Conservation (phyloP, 2,888 invertebrate species). For the Scelioninae gen. 2 region DNA sequence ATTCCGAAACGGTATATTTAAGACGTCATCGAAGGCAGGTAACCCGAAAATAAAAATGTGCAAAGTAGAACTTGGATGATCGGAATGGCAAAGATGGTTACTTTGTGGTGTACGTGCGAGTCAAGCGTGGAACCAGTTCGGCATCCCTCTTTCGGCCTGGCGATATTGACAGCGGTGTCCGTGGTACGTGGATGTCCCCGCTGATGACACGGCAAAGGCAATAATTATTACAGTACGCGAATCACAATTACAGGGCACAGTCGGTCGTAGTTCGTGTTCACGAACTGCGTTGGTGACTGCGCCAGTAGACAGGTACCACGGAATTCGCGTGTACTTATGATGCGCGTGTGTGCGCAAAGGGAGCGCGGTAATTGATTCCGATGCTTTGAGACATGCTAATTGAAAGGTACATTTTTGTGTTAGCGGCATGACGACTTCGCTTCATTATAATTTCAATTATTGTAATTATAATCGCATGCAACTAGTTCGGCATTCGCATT, state of each 20-base stretch:
- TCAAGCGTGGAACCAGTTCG: constrained; percentile 60
- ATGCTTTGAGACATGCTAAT: constrained; percentile 57
- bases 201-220: constrained; percentile 74
- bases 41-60: not conserved
- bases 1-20: too few relatives aligned
- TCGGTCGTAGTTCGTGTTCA: constrained; percentile 61
- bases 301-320: constrained; percentile 53
- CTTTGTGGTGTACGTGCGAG: constrained; percentile 52
- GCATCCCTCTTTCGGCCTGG: constrained; percentile 58
- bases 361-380: constrained; percentile 54
- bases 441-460: constrained; percentile 26
- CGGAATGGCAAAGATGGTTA: constrained; percentile 49
- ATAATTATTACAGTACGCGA: constrained; percentile 75
- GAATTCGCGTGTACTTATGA: constrained; percentile 60
- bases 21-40: too few relatives aligned
- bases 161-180: constrained; percentile 51
- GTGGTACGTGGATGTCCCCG: constrained; percentile 69
- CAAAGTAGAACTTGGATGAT: not conserved
- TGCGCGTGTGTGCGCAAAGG: constrained; percentile 41
- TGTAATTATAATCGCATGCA: constrained; percentile 23
- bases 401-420: constrained; percentile 51
- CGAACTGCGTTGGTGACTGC: constrained; percentile 57
- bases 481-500: not conserved
- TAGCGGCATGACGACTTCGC: constrained; percentile 15
- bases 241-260: constrained; percentile 74